These are phyloP conservation scores for Hemibagrus wyckioides DNA, from an alignment of 2,113 vertebrate genomes.

Conservation along the genomic window DNA sequence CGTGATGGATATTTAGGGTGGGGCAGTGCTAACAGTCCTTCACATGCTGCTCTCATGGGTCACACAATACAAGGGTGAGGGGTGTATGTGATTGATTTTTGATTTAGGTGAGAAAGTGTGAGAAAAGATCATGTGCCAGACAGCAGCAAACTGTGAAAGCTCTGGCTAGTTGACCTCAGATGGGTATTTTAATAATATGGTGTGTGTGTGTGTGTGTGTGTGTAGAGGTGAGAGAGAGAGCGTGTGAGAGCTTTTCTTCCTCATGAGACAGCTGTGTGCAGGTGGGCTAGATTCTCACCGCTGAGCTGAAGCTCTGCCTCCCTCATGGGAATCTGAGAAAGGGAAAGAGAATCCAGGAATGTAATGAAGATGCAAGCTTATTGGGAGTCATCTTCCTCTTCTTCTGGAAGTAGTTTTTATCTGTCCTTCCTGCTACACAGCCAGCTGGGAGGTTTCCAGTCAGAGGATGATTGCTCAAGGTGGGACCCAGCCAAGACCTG, in stretches of 20 bases:
- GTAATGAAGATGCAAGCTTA: background rate
- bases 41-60: constrained; percentile 11
- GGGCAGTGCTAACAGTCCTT: background rate
- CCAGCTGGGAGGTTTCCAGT: background rate
- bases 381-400: background rate
- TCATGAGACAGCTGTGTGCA: background rate
- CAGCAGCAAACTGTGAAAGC: background rate
- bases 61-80: background rate
- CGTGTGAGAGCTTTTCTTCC: background rate
- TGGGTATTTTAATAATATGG: background rate
- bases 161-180: background rate
- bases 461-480: background rate
- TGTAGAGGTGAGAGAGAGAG: no score
- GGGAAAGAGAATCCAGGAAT: background rate
- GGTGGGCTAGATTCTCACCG: background rate
- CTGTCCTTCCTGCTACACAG: background rate
- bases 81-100: background rate
- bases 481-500: background rate
- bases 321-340: background rate
- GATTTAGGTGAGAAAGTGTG: background rate
- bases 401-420: background rate
- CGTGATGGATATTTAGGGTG: constrained; percentile 5
- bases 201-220: background rate
- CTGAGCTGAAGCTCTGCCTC: background rate
- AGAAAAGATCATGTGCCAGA: background rate